Conservation (phyloP, 1,140 invertebrate species). For the Apis dorsata region DNA sequence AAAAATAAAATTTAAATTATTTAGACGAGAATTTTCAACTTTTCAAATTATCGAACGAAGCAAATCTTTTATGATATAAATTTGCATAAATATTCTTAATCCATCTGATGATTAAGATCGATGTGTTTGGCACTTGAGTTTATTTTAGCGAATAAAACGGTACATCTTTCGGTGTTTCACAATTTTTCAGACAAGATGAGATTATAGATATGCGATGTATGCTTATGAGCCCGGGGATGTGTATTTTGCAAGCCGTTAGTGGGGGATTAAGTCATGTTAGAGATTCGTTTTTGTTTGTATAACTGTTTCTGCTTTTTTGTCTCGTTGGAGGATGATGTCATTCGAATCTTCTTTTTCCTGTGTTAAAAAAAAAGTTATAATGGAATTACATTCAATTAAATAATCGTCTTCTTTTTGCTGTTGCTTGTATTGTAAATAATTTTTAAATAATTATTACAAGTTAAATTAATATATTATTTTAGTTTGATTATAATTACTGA, state of each 20-base stretch:
- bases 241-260: background rate
- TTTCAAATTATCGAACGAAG: too few species aligned
- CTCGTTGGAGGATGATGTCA: background rate
- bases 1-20: too few species aligned
- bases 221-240: background rate
- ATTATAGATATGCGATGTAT: background rate
- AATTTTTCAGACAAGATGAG: background rate
- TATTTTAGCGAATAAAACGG: background rate
- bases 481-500: too few species aligned
- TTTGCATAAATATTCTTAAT: background rate
- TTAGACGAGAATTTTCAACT: too few species aligned
- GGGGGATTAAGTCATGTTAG: background rate
- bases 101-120: background rate
- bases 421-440: too few species aligned
- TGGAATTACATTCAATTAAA: background rate
- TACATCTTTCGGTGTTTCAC: background rate
- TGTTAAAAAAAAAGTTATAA: background rate
- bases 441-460: too few species aligned
- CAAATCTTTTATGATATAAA: too few species aligned
- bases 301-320: conserved; percentile 5
- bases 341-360: background rate
- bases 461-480: too few species aligned
- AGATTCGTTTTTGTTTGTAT: conserved; percentile 15
- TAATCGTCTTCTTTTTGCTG: background rate
- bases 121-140: background rate